Percentiles rank a stretch among this genome's conserved stretches.
Evolutionary conservation across 1,140 invertebrate species (phyloP).

Genomic region (Colletes gigas): DNA sequence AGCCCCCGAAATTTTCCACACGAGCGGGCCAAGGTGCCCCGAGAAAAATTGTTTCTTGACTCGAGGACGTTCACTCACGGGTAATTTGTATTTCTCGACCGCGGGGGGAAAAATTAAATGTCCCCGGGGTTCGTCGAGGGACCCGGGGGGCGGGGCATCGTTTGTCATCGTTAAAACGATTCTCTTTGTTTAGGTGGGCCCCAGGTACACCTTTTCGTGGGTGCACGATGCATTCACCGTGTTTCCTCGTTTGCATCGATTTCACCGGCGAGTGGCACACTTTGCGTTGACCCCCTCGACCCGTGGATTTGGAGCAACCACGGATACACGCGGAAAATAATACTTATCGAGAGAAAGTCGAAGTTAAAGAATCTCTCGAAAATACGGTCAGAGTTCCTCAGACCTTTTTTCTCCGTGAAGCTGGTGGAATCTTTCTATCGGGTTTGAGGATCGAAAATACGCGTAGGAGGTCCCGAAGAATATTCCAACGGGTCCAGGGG

Average conservation of each 20-base stretch:
- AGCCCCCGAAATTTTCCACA: constrained; percentile 76
- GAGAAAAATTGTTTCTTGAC: constrained; percentile 76
- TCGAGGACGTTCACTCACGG: constrained; percentile 67
- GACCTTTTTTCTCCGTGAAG: too few species aligned
- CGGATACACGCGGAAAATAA: background rate
- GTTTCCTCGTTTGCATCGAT: constrained; percentile 38
- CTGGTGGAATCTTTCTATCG: too few species aligned
- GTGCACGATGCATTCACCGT: background rate
- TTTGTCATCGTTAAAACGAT: constrained; percentile 77
- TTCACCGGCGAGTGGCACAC: constrained; percentile 1
- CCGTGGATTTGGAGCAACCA: background rate
- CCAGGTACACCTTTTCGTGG: background rate
- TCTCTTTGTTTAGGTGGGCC: constrained; percentile 52
- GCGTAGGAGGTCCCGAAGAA: background rate
- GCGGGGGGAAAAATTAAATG: constrained; percentile 71
- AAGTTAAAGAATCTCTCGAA: too few species aligned
- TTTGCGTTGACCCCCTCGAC: constrained; percentile 5
- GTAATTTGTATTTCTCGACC: constrained; percentile 71
- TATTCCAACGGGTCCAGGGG: background rate
- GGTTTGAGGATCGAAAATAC: background rate
- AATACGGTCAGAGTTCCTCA: too few species aligned
- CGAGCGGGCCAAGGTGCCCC: constrained; percentile 52
- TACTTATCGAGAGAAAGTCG: too few species aligned
- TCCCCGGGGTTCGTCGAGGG: constrained; percentile 37
- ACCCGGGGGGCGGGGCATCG: constrained; percentile 52